Percentiles rank a stretch among this genome's conserved stretches.
phyloP scores from a whole-genome alignment of 1,140 invertebrate genomes.

The Capitella teleta region DNA sequence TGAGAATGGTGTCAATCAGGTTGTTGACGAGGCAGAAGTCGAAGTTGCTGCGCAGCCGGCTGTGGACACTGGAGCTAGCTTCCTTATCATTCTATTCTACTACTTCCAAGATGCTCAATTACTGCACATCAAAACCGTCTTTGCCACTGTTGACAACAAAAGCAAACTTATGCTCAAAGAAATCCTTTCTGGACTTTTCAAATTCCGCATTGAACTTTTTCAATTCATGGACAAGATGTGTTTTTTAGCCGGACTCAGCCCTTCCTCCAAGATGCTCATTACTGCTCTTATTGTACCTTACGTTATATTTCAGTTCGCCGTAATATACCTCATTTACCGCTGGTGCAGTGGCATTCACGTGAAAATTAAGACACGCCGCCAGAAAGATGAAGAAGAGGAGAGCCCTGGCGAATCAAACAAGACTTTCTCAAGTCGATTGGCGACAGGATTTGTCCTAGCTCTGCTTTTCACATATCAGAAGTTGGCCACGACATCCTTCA shows the following conservation, averaged over 20 bases:
- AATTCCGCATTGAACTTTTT: constrained; percentile 11
- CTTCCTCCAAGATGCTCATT: constrained; percentile 3
- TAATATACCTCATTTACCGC: constrained; percentile 10
- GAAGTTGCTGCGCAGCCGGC: not conserved
- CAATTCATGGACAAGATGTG: constrained; percentile 12
- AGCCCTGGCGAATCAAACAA: not conserved
- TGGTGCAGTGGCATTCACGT: not conserved
- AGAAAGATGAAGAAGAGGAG: not conserved
- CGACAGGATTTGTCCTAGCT: constrained; percentile 9
- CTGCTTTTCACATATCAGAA: constrained; percentile 13
- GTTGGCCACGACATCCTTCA: constrained; percentile 9
- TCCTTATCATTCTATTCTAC: constrained; percentile 12
- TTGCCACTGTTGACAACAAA: constrained; percentile 4
- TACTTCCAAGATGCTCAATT: constrained; percentile 13
- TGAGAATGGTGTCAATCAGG: not conserved
- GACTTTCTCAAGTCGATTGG: constrained; percentile 2
- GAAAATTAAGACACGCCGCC: too few relatives aligned
- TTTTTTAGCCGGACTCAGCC: constrained; percentile 3
- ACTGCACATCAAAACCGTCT: constrained; percentile 8
- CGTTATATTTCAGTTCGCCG: constrained; percentile 9
- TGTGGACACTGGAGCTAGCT: constrained; percentile 8
- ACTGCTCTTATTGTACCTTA: constrained; percentile 7
- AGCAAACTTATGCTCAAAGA: constrained; percentile 7
- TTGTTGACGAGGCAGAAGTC: not conserved
- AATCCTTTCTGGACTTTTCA: constrained; percentile 11